Conservation (phyloP, 30 jellyfish, hydroid and myxozoan genomes). For the Morbakka virulenta region DNA sequence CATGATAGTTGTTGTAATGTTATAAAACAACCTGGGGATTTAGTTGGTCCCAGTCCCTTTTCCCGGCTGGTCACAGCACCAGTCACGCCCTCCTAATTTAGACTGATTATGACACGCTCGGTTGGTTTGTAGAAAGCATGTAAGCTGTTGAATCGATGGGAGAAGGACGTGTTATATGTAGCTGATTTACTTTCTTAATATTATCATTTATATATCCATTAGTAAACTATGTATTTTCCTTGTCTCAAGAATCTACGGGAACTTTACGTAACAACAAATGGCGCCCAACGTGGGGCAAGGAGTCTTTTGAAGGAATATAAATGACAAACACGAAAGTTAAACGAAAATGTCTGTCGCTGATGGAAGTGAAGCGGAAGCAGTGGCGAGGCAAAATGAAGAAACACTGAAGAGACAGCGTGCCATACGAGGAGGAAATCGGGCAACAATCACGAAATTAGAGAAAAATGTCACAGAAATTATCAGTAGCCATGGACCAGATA, state of each 20-base stretch:
- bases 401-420: not conserved
- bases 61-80: constrained; percentile 5
- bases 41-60: constrained; percentile 10
- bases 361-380: not conserved
- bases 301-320: not conserved
- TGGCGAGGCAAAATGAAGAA: not conserved
- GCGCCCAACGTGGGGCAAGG: constrained; percentile 26
- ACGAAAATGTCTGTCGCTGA: not conserved
- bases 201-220: too few relatives aligned
- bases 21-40: not conserved
- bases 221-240: not conserved
- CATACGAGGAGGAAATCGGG: constrained; percentile 7
- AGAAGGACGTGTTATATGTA: too few relatives aligned
- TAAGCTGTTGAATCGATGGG: too few relatives aligned
- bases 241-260: not conserved
- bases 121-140: too few relatives aligned
- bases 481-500: not conserved
- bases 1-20: constrained; percentile 8
- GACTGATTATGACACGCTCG: not conserved
- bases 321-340: not conserved
- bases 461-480: not conserved
- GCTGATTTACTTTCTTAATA: too few relatives aligned
- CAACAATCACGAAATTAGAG: not conserved
- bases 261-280: not conserved
- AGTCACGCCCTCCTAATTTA: constrained; percentile 14